Percentiles rank a stretch among this genome's conserved stretches.
These are phyloP conservation scores for Micrasema longulum DNA, from an alignment of 1,140 invertebrate species.

Conservation along the genomic window DNA sequence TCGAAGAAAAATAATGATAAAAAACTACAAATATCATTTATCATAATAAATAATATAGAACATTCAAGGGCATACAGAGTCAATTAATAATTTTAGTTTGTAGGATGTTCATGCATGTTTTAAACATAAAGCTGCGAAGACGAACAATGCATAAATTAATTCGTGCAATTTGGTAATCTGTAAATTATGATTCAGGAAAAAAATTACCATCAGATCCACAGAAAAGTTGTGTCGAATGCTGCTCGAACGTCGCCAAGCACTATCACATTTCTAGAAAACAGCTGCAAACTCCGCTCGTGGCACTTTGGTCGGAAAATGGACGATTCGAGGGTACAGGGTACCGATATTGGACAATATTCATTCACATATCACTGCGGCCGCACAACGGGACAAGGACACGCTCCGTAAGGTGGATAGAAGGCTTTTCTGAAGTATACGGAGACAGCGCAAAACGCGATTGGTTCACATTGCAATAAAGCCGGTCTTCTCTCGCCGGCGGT, in stretches of 20 bases:
- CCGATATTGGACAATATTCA: slow-evolving; percentile 9
- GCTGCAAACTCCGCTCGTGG: slow-evolving; percentile 12
- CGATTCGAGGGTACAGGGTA: background rate
- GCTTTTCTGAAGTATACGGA: slow-evolving; percentile 19
- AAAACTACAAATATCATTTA: background rate
- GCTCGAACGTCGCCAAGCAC: slow-evolving; percentile 1
- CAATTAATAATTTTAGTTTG: background rate
- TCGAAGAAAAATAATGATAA: slow-evolving; percentile 15
- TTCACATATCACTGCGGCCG: slow-evolving; percentile 36
- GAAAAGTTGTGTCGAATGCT: slow-evolving; percentile 13
- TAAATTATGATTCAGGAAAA: too few relatives aligned
- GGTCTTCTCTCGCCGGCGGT: slow-evolving; percentile 40
- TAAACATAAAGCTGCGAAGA: background rate
- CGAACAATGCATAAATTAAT: too few relatives aligned
- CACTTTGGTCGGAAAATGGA: slow-evolving; percentile 10
- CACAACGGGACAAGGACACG: slow-evolving; percentile 1
- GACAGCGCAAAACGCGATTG: slow-evolving; percentile 42
- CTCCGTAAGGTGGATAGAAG: slow-evolving; percentile 10
- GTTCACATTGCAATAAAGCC: slow-evolving; percentile 48
- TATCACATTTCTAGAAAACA: slow-evolving; percentile 22
- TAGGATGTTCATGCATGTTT: background rate
- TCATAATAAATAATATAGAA: slow-evolving; percentile 6
- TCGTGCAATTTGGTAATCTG: too few relatives aligned
- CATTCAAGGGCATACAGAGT: slow-evolving; percentile 15
- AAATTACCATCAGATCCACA: slow-evolving; percentile 23